Evolutionary conservation across 2,797 vertebrate species (phyloP), one percentile per base, ranked within the genome.

Genomic region (Octomys mimax): DNA sequence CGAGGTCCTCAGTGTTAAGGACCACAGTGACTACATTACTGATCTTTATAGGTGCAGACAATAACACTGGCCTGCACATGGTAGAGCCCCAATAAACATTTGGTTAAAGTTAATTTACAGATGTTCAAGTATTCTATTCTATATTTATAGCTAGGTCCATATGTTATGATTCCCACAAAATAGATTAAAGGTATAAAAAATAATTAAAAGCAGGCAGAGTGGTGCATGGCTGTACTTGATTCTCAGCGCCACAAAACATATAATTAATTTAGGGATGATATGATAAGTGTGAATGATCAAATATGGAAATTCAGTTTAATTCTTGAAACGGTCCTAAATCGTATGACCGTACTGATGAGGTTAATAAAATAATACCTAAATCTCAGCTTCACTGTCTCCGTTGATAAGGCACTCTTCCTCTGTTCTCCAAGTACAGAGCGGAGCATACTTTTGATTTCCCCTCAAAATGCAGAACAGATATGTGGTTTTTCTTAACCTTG

Each of bases 401-500:
- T 96, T 95, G 87, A 93, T 46, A 95, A 96, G 57, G 85, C 16
- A 24, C 75, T 91, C 73, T 95, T 95, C 83, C 88, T 80, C 85
- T 94, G 83, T 73, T 79, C 79, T 59, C 1, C 0, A 68, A 95
- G 81, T 64, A 88, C 28, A 89, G 96, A 95, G 97, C 94, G 97
- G 39, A 94, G 96, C 52, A 82, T 13, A 24, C 75, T 89, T 81
- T 93, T 95, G 86, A 90, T 80, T 75, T 94, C 77, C 73, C 75
- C 79, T 59, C 1, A 0, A 73, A 95, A 89, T 73, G 88, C 31
- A 97, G 91, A 98, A 98, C 98, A 96, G 96, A 98, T 98, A 98
- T 98, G 97, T 98, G 98, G 96, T 98, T 98, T 97, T 98, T 96
- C 93, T 98, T 98, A 96, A 94, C 95, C 93, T 97, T 96, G 95